Conservation (phyloP, 2,113 vertebrate genomes). For the Garra rufa region DNA sequence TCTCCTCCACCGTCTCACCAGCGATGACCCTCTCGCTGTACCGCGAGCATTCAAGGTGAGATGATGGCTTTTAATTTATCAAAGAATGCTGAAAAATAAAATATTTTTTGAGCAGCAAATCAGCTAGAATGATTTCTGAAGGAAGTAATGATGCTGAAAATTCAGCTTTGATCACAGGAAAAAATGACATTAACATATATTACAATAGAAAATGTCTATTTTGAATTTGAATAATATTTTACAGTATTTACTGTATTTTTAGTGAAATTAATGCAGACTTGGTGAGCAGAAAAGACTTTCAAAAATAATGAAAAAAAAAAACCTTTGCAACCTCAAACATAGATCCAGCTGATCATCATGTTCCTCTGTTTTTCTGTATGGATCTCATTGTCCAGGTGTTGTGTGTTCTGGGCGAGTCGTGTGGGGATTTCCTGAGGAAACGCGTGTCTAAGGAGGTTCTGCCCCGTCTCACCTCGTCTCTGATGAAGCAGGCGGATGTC, state of each 20-base stretch:
- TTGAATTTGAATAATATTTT: neutral
- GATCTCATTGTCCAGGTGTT: conserved; percentile 77
- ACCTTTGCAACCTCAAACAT: neutral
- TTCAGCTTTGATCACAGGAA: neutral
- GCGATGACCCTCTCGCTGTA: conserved; percentile 85
- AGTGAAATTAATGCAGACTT: neutral
- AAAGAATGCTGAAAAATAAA: neutral
- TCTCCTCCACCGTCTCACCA: conserved; percentile 84
- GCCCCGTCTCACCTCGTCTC: conserved; percentile 81
- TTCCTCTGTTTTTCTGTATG: neutral
- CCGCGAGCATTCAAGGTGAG: conserved; percentile 91
- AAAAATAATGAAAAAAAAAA: neutral
- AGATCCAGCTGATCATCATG: neutral
- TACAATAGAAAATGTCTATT: neutral
- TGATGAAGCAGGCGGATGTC: conserved; percentile 82
- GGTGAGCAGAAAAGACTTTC: neutral
- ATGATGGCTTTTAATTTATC: too few species aligned
- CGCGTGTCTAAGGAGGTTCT: conserved; percentile 90
- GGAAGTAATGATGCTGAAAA: neutral
- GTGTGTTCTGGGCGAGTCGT: conserved; percentile 80
- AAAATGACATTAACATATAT: neutral
- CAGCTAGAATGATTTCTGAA: neutral
- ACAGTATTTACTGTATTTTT: neutral
- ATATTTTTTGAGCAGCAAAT: neutral
- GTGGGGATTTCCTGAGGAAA: conserved; percentile 87